Evolutionary conservation across 2,888 invertebrate genomes (phyloP).

Genomic region (Apodemia zela): DNA sequence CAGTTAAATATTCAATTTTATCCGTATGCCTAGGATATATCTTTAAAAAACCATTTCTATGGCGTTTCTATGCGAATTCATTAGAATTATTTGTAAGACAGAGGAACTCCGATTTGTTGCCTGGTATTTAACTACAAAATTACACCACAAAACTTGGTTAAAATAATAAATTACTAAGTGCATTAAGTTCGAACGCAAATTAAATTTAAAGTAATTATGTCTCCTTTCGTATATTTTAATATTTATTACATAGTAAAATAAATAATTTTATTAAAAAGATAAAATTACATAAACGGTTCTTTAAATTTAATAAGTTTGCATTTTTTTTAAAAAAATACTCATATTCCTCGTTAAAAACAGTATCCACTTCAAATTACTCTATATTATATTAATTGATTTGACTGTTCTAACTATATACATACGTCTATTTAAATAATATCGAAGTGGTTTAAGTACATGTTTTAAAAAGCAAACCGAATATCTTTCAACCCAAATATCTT

Average conservation of each 20-base stretch:
- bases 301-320: no score
- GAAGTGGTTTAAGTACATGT: conserved; percentile 24
- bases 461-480: conserved; percentile 24
- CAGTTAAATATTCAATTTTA: conserved; percentile 24
- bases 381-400: background rate
- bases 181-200: no score
- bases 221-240: no score
- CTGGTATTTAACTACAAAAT: no score
- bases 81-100: background rate
- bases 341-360: background rate
- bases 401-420: conserved; percentile 13
- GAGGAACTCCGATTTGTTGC: no score
- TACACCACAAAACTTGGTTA: no score
- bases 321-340: background rate
- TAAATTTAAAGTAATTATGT: no score
- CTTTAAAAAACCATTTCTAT: background rate
- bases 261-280: no score
- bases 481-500: conserved; percentile 27
- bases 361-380: background rate
- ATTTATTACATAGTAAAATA: no score
- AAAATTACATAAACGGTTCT: no score
- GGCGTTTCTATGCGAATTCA: background rate
- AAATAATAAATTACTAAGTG: no score
- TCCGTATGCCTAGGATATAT: conserved; percentile 11
- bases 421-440: conserved; percentile 15